phyloP scores from a whole-genome alignment of 2,888 invertebrate genomes.

The Cinara cedri region DNA sequence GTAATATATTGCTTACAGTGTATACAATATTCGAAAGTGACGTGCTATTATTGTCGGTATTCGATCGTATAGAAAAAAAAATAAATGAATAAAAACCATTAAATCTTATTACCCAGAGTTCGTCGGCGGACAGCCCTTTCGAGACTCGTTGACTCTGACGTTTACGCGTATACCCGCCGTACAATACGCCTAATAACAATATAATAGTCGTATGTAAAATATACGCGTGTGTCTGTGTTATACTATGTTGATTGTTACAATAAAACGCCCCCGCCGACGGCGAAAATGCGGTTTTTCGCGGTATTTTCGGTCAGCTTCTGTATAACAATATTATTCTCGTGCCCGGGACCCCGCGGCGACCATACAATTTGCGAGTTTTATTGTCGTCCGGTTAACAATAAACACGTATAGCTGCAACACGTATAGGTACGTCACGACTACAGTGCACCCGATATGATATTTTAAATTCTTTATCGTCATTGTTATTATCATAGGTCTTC shows the following conservation, averaged over 20 bases:
- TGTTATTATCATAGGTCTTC: neutral
- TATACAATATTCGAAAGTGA: too few species aligned
- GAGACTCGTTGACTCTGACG: neutral
- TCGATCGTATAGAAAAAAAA: too few species aligned
- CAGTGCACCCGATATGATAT: too few species aligned
- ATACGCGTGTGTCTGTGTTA: neutral
- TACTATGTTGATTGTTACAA: neutral
- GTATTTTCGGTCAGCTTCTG: conserved; percentile 16
- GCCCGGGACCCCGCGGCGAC: neutral
- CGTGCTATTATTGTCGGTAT: too few species aligned
- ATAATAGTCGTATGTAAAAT: neutral
- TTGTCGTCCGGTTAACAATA: conserved; percentile 1
- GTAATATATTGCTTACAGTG: too few species aligned
- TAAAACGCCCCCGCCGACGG: conserved; percentile 6
- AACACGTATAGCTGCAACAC: neutral
- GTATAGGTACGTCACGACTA: neutral
- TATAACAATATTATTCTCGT: too few species aligned
- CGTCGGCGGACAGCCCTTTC: neutral
- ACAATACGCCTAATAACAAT: too few species aligned
- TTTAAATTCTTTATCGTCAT: neutral
- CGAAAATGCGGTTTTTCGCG: neutral
- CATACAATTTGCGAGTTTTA: conserved; percentile 2
- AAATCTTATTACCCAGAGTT: conserved; percentile 20
- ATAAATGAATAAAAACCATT: conserved; percentile 25
- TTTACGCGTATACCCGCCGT: too few species aligned